A percentile compares a stretch with the other conserved stretches of the same genome.
Evolutionary conservation across 2,888 invertebrate species (phyloP).

Genomic region (Zaprionus bogoriensis): DNA sequence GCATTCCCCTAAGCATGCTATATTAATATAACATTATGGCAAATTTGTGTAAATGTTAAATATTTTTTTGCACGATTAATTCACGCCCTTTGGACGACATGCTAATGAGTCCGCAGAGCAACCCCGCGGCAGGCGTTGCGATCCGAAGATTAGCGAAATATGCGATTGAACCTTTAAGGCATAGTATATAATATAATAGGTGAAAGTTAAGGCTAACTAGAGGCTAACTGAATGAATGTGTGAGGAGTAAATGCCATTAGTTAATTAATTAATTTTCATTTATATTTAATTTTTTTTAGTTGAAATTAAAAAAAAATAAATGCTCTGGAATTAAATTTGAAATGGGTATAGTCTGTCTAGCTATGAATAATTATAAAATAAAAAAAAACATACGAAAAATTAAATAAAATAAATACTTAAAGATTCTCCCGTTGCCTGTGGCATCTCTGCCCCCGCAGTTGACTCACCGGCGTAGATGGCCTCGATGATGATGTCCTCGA

Average conservation of each 20-base stretch:
- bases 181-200: too few species aligned
- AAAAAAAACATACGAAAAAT: too few species aligned
- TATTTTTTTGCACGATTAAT: background rate
- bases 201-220: background rate
- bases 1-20: background rate
- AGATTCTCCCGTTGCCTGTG: too few species aligned
- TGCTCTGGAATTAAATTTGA: too few species aligned
- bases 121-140: background rate
- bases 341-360: too few species aligned
- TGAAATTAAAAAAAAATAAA: too few species aligned
- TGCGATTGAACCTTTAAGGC: too few species aligned
- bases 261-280: background rate
- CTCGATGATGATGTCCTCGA: constrained; percentile 98
- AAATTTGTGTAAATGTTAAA: background rate
- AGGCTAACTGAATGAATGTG: background rate
- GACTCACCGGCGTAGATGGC: constrained; percentile 95
- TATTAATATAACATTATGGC: background rate
- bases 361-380: too few species aligned
- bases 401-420: too few species aligned
- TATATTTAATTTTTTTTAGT: too few species aligned
- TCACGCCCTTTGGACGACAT: background rate
- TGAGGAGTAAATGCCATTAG: too few species aligned
- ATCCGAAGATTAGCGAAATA: background rate
- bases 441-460: background rate
- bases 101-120: background rate